phyloP scores from a whole-genome alignment of 1,140 invertebrate genomes.

The Pararge aegeria region DNA sequence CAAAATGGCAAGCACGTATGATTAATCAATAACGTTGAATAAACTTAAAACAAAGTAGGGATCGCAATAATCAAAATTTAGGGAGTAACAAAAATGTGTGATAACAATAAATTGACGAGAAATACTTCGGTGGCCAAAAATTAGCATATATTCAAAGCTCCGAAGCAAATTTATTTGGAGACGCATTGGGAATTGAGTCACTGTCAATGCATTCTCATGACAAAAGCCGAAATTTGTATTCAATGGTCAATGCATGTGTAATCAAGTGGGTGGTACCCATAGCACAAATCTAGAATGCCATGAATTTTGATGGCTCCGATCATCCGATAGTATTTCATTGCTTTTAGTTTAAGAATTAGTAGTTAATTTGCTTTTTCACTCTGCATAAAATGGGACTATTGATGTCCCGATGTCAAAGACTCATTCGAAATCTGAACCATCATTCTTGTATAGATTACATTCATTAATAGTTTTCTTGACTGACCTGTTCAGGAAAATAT shows the following conservation, averaged over 20 bases:
- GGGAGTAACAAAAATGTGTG: background rate
- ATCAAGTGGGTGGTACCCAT: constrained; percentile 67
- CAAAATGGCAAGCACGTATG: background rate
- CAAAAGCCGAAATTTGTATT: constrained; percentile 57
- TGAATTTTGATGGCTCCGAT: constrained; percentile 37
- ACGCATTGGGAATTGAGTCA: constrained; percentile 59
- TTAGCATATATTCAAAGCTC: constrained; percentile 42
- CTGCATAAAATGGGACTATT: background rate
- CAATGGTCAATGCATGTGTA: constrained; percentile 56
- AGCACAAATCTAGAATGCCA: constrained; percentile 61
- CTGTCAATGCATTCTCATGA: constrained; percentile 55
- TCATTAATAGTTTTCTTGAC: background rate
- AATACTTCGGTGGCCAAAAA: constrained; percentile 30
- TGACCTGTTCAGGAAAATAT: background rate
- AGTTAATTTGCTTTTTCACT: background rate
- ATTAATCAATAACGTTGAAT: constrained; percentile 1
- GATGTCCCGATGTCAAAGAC: background rate
- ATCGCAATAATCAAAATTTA: background rate
- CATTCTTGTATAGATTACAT: background rate
- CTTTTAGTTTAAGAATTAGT: background rate
- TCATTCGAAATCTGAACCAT: background rate
- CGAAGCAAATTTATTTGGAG: constrained; percentile 51
- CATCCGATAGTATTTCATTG: background rate
- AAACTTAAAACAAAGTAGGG: background rate
- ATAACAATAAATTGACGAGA: constrained; percentile 13